Conservation (phyloP, 1,140 invertebrate species). For the Zelostemma sp. region DNA sequence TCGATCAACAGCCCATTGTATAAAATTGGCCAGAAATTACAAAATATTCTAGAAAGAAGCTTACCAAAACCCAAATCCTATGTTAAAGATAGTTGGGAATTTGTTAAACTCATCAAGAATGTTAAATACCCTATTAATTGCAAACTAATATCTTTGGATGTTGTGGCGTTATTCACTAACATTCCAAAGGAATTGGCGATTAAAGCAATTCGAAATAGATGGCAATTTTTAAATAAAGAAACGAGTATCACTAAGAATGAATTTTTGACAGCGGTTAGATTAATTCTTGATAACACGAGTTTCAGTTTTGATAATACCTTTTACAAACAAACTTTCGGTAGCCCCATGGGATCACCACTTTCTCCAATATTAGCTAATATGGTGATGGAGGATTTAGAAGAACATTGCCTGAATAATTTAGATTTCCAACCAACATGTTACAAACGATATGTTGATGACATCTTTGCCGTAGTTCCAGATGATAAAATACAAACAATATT, state of each 20-base stretch:
- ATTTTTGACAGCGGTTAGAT: background rate
- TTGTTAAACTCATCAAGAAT: background rate
- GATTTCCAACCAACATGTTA: background rate
- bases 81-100: too few species aligned
- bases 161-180: background rate
- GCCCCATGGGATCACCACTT: too few species aligned
- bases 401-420: constrained; percentile 17
- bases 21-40: too few species aligned
- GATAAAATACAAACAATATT: background rate
- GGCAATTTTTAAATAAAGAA: background rate
- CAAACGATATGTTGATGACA: constrained; percentile 12
- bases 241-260: background rate
- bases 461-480: constrained; percentile 1
- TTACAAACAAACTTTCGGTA: too few species aligned
- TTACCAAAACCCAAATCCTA: constrained; percentile 10
- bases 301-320: constrained; percentile 13
- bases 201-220: background rate
- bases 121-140: background rate
- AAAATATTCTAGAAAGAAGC: too few species aligned
- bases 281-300: constrained; percentile 4
- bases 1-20: background rate
- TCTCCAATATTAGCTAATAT: constrained; percentile 24
- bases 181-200: constrained; percentile 10
- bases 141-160: constrained; percentile 8
- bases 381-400: constrained; percentile 41